Base-by-base conservation (phyloP, 35 echinoderm and acorn worm species). In the Strongylocentrotus purpuratus region DNA sequence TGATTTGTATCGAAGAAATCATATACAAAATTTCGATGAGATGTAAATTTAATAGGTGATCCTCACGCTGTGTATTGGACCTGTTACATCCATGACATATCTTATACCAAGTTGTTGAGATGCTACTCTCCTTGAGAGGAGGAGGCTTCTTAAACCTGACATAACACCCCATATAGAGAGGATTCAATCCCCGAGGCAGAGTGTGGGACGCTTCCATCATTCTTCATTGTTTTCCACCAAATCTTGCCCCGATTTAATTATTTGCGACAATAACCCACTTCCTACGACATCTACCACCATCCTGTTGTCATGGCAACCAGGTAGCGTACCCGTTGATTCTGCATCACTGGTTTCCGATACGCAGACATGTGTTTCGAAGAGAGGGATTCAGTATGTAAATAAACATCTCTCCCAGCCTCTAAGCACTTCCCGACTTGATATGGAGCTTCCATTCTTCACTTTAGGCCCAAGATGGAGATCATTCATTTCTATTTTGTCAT, bases 261-360 rank as follows among this genome's bases (percentile, higher is more conserved):
- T 88, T 33, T 41, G 87, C 87, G 87, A 46, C 45, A 88, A 46
- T 46, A 46, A 88, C 17, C 10, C 45, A 32, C 31, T 35, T 88
- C 33, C 87, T 35, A 15, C 20, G 2, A 10, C 87, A 88, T 88
- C 31, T 46, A 88, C 31, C 87, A 88, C 32, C 87, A 41, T 32
- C 2, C 87, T 28, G 87, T 88, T 46, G 87, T 46, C 87, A 88
- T 88, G 87, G 45, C 33, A 31, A 88, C 87, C 32, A 88, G 45
- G 31, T 41, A 88, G 87, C 87, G 87, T 46, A 88, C 32, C 32
- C 87, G 22, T 14, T 35, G 32, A 41, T 46, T 46, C 87, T 46
- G 32, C 87, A 88, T 88, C 32, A 88, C 87, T 35, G 22, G 87
- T 22, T 88, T 88, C 87, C 87, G 87, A 88, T 88, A 88, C 87